These are phyloP conservation scores for Riparia riparia DNA, from an alignment of 2,113 vertebrate genomes.

Conservation along the genomic window DNA sequence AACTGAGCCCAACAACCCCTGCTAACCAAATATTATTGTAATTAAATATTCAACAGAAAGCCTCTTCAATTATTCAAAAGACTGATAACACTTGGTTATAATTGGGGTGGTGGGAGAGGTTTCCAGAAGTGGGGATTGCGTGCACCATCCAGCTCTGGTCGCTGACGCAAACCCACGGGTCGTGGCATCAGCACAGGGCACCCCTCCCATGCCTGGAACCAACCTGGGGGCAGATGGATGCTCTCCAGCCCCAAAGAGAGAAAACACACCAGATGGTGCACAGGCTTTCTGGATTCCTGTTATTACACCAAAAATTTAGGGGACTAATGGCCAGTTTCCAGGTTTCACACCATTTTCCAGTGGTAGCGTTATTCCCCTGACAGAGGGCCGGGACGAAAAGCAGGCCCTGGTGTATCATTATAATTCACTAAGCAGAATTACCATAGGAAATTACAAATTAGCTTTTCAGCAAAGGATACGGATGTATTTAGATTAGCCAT, in stretches of 20 bases:
- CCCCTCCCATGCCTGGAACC: neutral
- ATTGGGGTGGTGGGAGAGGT: constrained; percentile 45
- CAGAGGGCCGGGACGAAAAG: neutral
- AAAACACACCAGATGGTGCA: neutral
- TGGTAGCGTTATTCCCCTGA: neutral
- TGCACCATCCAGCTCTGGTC: accelerated
- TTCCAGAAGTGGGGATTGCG: constrained; percentile 17
- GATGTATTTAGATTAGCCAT: constrained; percentile 19
- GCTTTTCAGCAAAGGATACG: constrained; percentile 3
- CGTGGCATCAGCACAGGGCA: neutral
- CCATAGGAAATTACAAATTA: constrained; percentile 61
- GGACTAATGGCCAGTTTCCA: constrained; percentile 20
- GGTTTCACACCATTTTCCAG: neutral
- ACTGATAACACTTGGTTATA: constrained; percentile 56
- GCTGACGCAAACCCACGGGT: neutral
- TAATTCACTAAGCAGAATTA: constrained; percentile 26
- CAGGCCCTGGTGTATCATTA: neutral
- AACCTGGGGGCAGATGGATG: neutral
- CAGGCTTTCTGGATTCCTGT: neutral
- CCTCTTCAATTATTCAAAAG: constrained; percentile 72
- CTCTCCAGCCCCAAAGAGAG: neutral
- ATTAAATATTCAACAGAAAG: constrained; percentile 72
- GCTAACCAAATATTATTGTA: constrained; percentile 74
- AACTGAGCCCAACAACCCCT: constrained; percentile 44
- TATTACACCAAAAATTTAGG: neutral